These are phyloP conservation scores for Coluber constrictor DNA, from an alignment of 2,797 vertebrate genomes.

Conservation along the genomic window DNA sequence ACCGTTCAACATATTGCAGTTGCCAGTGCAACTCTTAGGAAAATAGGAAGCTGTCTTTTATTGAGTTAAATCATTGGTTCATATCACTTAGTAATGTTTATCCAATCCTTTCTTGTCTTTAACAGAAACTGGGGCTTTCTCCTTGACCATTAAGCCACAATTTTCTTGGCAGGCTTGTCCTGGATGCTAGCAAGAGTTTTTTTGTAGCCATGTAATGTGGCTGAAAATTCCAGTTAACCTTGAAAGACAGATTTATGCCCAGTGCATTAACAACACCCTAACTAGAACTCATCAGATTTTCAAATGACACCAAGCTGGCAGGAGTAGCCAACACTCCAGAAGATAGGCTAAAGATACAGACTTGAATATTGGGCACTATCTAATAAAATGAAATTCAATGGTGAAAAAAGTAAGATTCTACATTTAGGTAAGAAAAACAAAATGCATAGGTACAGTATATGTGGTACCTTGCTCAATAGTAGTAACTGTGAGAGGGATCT, in stretches of 20 bases:
- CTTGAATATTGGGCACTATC: too few relatives aligned
- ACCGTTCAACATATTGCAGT: neutral
- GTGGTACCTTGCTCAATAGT: too few relatives aligned
- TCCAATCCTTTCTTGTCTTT: neutral
- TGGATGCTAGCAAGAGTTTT: neutral
- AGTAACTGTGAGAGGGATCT: too few relatives aligned
- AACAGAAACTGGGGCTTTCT: neutral
- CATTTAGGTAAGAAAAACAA: too few relatives aligned
- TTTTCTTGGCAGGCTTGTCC: neutral
- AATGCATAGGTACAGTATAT: too few relatives aligned
- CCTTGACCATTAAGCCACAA: neutral
- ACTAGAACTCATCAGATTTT: neutral
- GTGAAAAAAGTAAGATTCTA: too few relatives aligned
- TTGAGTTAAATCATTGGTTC: neutral
- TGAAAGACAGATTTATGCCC: neutral
- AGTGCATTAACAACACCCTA: neutral
- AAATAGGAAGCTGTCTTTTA: neutral
- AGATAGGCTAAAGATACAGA: too few relatives aligned
- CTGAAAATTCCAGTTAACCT: neutral
- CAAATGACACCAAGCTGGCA: too few relatives aligned
- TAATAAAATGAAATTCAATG: too few relatives aligned
- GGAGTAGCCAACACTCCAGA: too few relatives aligned
- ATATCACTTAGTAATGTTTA: neutral
- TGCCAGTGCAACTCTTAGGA: neutral
- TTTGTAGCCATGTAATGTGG: neutral